Evolutionary conservation across 2,797 vertebrate genomes (phyloP).

Genomic region (Meda fulgida): DNA sequence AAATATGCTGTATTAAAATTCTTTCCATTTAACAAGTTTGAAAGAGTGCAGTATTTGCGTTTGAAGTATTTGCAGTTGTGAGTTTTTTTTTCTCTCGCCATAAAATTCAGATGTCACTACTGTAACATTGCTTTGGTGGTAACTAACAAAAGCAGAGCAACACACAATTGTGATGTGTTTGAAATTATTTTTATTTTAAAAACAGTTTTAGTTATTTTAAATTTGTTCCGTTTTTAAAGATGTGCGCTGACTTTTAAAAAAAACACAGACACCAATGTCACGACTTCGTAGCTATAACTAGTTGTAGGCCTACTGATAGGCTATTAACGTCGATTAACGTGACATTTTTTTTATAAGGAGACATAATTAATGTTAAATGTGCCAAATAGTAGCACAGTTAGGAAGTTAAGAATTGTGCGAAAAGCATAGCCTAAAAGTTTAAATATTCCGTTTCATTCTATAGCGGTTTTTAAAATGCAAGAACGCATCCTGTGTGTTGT

Average conservation of each 20-base stretch:
- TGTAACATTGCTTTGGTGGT: not conserved
- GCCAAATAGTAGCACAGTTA: not conserved
- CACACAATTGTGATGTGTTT: too few species aligned
- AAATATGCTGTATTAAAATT: not conserved
- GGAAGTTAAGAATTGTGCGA: not conserved
- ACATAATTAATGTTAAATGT: not conserved
- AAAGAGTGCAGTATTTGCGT: not conserved
- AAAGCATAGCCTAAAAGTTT: not conserved
- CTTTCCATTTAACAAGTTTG: not conserved
- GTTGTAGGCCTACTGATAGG: too few species aligned
- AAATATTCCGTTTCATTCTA: not conserved
- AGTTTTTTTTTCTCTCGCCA: not conserved
- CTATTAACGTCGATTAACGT: not conserved
- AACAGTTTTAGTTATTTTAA: too few species aligned
- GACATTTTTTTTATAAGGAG: rapidly evolving
- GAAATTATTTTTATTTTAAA: too few species aligned
- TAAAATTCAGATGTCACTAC: not conserved
- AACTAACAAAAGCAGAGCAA: too few species aligned
- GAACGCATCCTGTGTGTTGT: not conserved
- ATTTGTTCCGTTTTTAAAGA: too few species aligned
- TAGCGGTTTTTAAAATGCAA: not conserved
- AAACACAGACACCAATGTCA: too few species aligned
- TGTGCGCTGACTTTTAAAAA: too few species aligned
- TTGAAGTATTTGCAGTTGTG: not conserved
- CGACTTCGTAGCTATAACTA: too few species aligned